These are phyloP conservation scores for Halichoerus grypus DNA, from an alignment of 2,113 vertebrate species.

Conservation along the genomic window DNA sequence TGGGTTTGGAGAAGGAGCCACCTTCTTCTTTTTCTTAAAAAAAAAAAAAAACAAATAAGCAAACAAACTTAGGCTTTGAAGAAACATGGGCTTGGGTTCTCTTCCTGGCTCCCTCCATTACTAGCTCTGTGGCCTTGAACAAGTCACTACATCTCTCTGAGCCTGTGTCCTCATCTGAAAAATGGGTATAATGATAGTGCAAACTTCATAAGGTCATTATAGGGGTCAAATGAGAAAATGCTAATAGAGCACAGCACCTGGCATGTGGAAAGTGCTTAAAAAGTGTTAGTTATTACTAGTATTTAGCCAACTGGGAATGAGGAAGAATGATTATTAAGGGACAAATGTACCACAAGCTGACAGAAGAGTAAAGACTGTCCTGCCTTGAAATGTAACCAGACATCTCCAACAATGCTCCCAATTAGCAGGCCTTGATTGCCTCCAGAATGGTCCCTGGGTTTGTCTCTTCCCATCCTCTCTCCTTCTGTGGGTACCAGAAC, in stretches of 20 bases:
- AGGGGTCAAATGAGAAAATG: neutral
- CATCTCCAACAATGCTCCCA: neutral
- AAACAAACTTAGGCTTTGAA: neutral
- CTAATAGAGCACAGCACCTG: neutral
- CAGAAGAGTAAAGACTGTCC: neutral
- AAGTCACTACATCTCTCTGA: neutral
- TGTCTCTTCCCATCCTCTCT: neutral
- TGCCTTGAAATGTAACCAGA: neutral
- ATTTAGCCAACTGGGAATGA: neutral
- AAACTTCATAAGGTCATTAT: neutral
- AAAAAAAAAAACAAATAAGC: neutral
- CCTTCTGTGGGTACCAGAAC: neutral
- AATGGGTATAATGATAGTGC: neutral
- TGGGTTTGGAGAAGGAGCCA: neutral
- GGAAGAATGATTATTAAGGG: neutral
- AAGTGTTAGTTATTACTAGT: neutral
- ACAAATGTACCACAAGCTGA: neutral
- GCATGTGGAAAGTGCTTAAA: neutral
- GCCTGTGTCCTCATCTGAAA: constrained; percentile 27
- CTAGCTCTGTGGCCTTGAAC: neutral
- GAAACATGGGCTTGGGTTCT: neutral
- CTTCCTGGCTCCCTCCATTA: neutral
- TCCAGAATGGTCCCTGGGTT: neutral
- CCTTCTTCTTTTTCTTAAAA: neutral
- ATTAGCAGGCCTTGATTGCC: neutral